phyloP scores from a whole-genome alignment of 1,140 invertebrate species.

The Psix sp. region DNA sequence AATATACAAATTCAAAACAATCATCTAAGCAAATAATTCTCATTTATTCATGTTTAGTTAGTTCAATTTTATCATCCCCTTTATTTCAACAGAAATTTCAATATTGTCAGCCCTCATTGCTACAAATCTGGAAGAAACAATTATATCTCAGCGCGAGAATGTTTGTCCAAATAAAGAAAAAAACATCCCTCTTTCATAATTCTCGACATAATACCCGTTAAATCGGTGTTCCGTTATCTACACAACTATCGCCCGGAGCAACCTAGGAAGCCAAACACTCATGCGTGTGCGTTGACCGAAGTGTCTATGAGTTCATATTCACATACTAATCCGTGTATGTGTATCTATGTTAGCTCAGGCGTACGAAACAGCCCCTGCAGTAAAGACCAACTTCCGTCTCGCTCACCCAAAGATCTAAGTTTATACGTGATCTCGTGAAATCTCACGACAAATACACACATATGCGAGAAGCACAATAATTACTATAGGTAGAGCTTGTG shows the following conservation, averaged over 20 bases:
- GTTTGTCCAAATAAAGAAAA: too few species aligned
- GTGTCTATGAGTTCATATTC: slow-evolving; percentile 31
- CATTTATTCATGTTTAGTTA: too few species aligned
- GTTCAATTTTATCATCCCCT: too few species aligned
- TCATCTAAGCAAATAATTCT: too few species aligned
- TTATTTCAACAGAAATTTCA: too few species aligned
- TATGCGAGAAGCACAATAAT: slow-evolving; percentile 72
- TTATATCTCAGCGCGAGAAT: too few species aligned
- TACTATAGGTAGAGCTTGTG: slow-evolving; percentile 68
- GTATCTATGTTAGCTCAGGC: slow-evolving; percentile 4
- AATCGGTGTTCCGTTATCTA: slow-evolving; percentile 63
- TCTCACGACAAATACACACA: slow-evolving; percentile 69
- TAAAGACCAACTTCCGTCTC: slow-evolving; percentile 32
- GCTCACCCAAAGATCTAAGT: slow-evolving; percentile 41
- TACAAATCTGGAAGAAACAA: too few species aligned
- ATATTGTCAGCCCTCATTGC: too few species aligned
- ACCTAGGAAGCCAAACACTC: slow-evolving; percentile 64
- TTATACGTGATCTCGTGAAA: slow-evolving; percentile 59
- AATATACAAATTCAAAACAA: too few species aligned
- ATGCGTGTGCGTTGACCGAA: slow-evolving; percentile 49
- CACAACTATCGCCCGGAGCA: slow-evolving; percentile 69
- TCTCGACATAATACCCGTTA: slow-evolving; percentile 75
- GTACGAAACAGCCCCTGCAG: slow-evolving; percentile 24
- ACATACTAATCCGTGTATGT: slow-evolving; percentile 3
- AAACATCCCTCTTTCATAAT: too few species aligned